Base-by-base conservation (phyloP, 2,888 invertebrate species). In the Perizoma affinitatum region DNA sequence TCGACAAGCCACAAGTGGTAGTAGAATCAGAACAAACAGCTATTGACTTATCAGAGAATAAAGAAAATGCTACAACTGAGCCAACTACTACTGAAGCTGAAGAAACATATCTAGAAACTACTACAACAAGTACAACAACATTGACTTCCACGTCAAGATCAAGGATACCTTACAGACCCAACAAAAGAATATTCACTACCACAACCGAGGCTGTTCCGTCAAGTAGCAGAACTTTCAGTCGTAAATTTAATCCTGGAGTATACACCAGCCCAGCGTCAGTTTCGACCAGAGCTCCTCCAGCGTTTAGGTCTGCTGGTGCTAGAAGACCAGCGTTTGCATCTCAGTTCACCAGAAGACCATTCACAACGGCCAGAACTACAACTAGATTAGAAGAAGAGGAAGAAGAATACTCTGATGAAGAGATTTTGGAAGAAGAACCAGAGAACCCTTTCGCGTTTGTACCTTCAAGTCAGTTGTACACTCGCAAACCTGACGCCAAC, bases 171-270 rank as follows among this genome's bases (percentile, higher is more conserved):
- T 93, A 90, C 47, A 83, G 84, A 66, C 91, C 92, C 53, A 78
- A 82, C 34, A 92, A 90, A 71, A 82, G 82, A 67, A 61, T 86
- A 46, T 87, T 88, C 40, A 86, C 90, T 7, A 85, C 92, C 22
- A 86, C 90, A 11, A 93, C 92, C n/a, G 88, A 89, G 70, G 67
- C 87, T 33, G 60, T 81, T 8, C 78, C 87, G 43, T 84, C 86
- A 8, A 89, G 88, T 43, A 90, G 83, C 61, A 84, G 84, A 78
- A 80, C 80, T n/a, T 93, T 88, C 56, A 93, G 93, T 62, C 86
- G 93, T 11, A 92, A 92, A 77, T 93, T 82, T 68, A 92, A 90
- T 66, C 87, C 86, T 48, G 92, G 92, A 33, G 88, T 77, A 5
- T 93, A 90, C 51, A 92, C 93, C 10, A 92, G 91, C 54, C 92